Conservation (phyloP, 2,888 invertebrate genomes). For the Tenthredo scrophulariae region DNA sequence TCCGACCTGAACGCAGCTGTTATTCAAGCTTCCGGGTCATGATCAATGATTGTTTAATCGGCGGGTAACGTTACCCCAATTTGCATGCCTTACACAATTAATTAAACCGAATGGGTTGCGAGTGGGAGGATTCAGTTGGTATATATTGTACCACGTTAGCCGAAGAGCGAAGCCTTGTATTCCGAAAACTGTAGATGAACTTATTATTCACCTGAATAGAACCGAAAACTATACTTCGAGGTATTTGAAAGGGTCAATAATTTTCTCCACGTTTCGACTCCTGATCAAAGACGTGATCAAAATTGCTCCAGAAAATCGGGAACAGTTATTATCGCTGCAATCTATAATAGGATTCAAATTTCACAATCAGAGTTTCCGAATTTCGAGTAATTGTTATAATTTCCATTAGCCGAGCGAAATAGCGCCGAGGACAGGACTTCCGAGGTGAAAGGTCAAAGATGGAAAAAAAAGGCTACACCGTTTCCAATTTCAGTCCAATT, state of each 20-base stretch:
- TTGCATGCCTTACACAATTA: conserved; percentile 34
- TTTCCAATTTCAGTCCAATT: conserved; percentile 3
- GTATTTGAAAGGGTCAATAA: not conserved
- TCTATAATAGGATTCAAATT: not conserved
- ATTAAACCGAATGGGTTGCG: not conserved
- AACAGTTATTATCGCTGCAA: not conserved
- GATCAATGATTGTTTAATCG: conserved; percentile 32
- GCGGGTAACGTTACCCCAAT: conserved; percentile 11
- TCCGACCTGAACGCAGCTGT: not conserved
- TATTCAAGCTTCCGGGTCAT: not conserved
- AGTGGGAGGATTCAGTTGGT: not conserved
- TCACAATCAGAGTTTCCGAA: not conserved
- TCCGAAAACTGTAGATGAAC: not conserved
- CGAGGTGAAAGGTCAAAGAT: not conserved
- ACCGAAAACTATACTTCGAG: not conserved
- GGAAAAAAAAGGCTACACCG: not conserved
- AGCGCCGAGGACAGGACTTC: not conserved
- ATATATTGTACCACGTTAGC: not conserved
- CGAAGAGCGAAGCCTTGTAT: not conserved
- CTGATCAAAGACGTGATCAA: not conserved
- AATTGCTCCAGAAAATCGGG: not conserved
- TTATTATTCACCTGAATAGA: not conserved
- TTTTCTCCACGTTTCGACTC: not conserved
- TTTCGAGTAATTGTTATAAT: not conserved
- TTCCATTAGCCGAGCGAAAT: not conserved